phyloP scores from a whole-genome alignment of 2,888 invertebrate species.

The Drosophila paranaensis region DNA sequence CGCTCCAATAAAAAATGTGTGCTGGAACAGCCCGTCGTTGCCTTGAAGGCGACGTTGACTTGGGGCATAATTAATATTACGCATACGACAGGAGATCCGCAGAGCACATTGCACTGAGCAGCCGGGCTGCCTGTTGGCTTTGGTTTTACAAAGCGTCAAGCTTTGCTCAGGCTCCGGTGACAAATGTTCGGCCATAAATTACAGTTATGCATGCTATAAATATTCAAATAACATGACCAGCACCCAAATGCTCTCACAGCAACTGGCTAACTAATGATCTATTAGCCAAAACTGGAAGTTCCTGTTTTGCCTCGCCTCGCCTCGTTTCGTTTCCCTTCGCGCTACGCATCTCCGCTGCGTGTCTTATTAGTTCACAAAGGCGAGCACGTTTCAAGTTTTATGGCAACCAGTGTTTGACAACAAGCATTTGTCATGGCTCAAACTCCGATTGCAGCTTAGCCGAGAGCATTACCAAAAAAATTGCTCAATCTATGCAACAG shows the following conservation, averaged over 20 bases:
- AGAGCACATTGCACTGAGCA: background rate
- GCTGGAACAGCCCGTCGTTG: conserved; percentile 27
- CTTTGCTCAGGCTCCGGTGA: conserved; percentile 55
- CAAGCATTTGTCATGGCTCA: conserved; percentile 47
- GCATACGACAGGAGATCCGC: conserved; percentile 39
- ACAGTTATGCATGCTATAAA: conserved; percentile 82
- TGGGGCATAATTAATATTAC: conserved; percentile 64
- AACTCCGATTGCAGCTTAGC: conserved; percentile 24
- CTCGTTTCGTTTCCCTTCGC: conserved; percentile 7
- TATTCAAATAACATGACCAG: conserved; percentile 73
- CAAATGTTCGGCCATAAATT: conserved; percentile 82
- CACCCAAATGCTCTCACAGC: conserved; percentile 56
- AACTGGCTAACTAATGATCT: conserved; percentile 79
- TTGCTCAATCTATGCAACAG: conserved; percentile 47
- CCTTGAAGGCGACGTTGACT: conserved; percentile 9
- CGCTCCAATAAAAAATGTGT: conserved; percentile 37
- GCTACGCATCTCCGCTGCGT: conserved; percentile 53
- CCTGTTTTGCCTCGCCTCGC: conserved; percentile 25
- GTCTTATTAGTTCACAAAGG: conserved; percentile 71
- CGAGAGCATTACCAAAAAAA: conserved; percentile 56
- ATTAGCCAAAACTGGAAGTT: conserved; percentile 59
- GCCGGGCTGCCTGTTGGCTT: conserved; percentile 11
- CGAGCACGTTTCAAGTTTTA: conserved; percentile 73
- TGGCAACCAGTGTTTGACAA: conserved; percentile 59
- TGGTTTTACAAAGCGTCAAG: conserved; percentile 27